Evolutionary conservation across 2,888 invertebrate genomes (phyloP).

Genomic region (Xestia ashworthii): DNA sequence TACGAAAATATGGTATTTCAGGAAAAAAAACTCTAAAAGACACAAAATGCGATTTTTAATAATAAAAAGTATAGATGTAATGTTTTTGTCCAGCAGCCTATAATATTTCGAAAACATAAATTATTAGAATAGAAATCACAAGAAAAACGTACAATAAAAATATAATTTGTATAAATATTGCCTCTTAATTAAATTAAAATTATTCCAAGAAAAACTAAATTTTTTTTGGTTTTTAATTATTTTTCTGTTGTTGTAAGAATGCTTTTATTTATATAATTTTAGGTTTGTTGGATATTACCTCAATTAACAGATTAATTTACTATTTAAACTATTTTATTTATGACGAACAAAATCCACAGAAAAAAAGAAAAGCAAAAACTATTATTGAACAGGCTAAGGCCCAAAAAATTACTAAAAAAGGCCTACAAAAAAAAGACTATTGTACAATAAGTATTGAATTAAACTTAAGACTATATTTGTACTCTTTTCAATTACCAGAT

Average conservation of each 20-base stretch:
- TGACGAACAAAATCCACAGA: constrained; percentile 11
- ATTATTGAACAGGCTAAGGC: background rate
- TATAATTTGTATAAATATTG: constrained; percentile 69
- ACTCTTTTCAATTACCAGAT: constrained; percentile 65
- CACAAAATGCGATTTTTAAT: background rate
- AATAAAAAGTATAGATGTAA: background rate
- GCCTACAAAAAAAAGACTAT: constrained; percentile 3
- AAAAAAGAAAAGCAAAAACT: background rate
- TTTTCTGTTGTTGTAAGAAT: background rate
- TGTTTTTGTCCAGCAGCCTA: constrained; percentile 26
- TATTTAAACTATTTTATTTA: background rate
- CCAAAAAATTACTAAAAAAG: constrained; percentile 4
- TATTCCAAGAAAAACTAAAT: constrained; percentile 52
- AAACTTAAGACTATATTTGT: constrained; percentile 68
- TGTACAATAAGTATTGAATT: constrained; percentile 30
- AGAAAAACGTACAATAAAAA: constrained; percentile 65
- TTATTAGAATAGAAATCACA: constrained; percentile 64
- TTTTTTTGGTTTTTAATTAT: constrained; percentile 4
- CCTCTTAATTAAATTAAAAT: constrained; percentile 56
- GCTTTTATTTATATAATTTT: background rate
- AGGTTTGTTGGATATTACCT: background rate
- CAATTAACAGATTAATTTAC: background rate
- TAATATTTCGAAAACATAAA: constrained; percentile 51
- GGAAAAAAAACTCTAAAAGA: background rate
- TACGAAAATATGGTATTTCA: background rate